phyloP scores from a whole-genome alignment of 2,113 vertebrate species.

The Todiramphus saurophagus region DNA sequence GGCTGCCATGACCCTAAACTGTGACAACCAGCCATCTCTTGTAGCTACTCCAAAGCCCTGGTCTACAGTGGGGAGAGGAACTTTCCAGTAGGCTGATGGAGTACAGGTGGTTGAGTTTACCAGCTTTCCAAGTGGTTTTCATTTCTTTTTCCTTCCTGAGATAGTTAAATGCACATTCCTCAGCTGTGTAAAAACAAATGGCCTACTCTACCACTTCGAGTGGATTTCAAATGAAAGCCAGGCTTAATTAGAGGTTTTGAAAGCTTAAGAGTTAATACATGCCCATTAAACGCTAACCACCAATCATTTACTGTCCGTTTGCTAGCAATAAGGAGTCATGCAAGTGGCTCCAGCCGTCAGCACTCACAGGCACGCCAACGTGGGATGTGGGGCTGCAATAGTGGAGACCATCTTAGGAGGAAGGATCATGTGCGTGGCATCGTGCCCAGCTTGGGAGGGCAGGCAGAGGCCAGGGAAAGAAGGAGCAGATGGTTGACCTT shows the following conservation, averaged over 20 bases:
- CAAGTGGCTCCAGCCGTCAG: rapidly evolving
- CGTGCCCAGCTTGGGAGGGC: neutral
- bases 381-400: neutral
- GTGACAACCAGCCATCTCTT: neutral
- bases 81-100: neutral
- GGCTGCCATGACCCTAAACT: too few relatives aligned
- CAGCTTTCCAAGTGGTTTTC: conserved; percentile 28
- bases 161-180: conserved; percentile 47
- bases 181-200: conserved; percentile 42
- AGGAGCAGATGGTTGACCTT: neutral
- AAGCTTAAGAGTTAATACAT: neutral
- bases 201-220: neutral
- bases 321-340: neutral
- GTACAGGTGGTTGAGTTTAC: conserved; percentile 25
- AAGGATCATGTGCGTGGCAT: rapidly evolving
- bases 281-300: conserved; percentile 8
- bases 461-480: neutral
- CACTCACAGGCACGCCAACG: rapidly evolving
- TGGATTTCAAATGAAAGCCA: conserved; percentile 28
- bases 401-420: neutral
- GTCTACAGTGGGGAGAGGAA: neutral
- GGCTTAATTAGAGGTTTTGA: conserved; percentile 50
- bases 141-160: conserved; percentile 50
- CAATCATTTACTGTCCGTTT: neutral
- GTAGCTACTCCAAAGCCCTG: neutral